A percentile compares a stretch with the other conserved stretches of the same genome.
These are phyloP conservation scores for Copidosoma floridanum DNA, from an alignment of 1,140 invertebrate species.

Conservation along the genomic window DNA sequence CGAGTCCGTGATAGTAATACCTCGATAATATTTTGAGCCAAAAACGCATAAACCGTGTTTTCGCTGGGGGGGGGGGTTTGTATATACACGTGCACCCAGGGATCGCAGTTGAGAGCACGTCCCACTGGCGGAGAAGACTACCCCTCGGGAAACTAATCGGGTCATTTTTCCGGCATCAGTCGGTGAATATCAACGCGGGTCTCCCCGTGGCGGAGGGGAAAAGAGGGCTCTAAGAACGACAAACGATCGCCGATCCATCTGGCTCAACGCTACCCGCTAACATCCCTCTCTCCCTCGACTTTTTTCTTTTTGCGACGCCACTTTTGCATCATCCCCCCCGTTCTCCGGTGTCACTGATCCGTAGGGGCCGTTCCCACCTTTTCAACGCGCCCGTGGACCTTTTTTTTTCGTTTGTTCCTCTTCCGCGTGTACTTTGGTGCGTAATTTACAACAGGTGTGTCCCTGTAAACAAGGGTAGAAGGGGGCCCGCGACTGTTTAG, in stretches of 20 bases:
- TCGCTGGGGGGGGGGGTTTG: neutral
- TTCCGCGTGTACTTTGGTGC: no score
- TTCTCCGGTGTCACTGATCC: no score
- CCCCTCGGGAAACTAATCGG: conserved; percentile 42
- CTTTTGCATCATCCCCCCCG: conserved; percentile 9
- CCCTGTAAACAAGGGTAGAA: no score
- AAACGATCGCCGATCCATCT: conserved; percentile 57
- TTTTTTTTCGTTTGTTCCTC: neutral
- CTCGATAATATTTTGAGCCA: no score
- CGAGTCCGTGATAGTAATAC: no score
- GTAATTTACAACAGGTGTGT: no score
- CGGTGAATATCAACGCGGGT: conserved; percentile 54
- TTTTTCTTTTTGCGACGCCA: neutral
- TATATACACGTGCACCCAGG: neutral
- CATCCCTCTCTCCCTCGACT: conserved; percentile 31
- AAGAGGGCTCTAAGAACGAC: conserved; percentile 53
- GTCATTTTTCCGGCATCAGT: conserved; percentile 55
- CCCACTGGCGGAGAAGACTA: no score
- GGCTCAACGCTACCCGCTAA: conserved; percentile 49
- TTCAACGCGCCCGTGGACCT: neutral
- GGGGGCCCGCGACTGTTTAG: no score
- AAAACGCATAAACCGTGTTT: no score
- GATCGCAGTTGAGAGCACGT: no score
- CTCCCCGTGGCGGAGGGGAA: conserved; percentile 44
- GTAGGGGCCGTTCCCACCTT: no score